Base-by-base conservation (phyloP, 2,113 vertebrate genomes). In the Heterocephalus glaber region DNA sequence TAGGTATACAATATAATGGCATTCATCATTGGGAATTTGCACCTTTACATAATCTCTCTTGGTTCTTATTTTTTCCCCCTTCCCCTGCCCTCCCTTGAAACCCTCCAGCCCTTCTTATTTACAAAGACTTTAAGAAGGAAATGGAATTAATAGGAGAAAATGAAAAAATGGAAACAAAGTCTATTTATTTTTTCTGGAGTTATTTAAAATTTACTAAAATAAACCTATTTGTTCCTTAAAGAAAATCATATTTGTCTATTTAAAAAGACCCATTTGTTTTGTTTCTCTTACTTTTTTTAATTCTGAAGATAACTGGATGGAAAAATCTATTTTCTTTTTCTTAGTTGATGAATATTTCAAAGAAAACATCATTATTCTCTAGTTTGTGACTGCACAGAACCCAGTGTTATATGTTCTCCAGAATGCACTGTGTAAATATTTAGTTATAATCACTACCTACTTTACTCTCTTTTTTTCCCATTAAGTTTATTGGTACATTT, bases 211-310 rank as follows among this genome's bases (percentile, higher is more conserved):
- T 94, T 86, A 89, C 28, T 79, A 35, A 92, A 61, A 87, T 70
- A 87, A 94, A 85, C 41, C 19, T 84, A 68, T 66, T 66, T 89
- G 11, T 88, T 92, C 76, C 82, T 66, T 56, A 82, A 87, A 82
- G n/a, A 84, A 92, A 97, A 72, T 28, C 6, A 16, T 49, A 86
- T 77, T 92, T 35, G 12, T 47, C 19, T 49, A 19, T 60, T 83
- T 92, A 3, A 54, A 77, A 90, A 91, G 49, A 5, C 1, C 28
- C 30, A 5, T 92, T 86, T 89, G 49, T 82, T 58, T 28, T 56
- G 56, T 70, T 92, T 54, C 58, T 84, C 30, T 83, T 66, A 47
- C 90, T 90, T 92, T 70, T 81, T 92, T 77, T 87, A 81, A n/a
- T 80, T 92, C 44, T 58, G n/a, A 80, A 95, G 52, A 28, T 19